Conservation (phyloP, 2,113 vertebrate genomes). For the Haemorhous mexicanus region DNA sequence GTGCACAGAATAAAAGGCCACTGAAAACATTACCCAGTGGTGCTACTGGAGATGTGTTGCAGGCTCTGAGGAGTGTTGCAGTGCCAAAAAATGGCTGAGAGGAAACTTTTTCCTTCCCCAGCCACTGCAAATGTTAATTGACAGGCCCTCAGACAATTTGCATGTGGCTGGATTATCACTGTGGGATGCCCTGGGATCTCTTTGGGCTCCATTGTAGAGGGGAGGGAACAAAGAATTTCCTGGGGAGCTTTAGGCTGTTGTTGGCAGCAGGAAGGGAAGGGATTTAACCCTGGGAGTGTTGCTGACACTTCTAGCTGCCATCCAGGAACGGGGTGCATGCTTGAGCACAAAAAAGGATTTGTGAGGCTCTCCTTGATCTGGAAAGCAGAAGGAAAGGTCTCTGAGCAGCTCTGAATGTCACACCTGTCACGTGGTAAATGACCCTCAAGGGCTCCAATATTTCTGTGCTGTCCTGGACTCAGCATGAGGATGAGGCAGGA, state of each 20-base stretch:
- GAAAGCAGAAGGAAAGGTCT: slow-evolving; percentile 10
- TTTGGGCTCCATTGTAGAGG: background rate
- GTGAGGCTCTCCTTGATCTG: background rate
- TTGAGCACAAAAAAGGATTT: background rate
- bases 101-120: background rate
- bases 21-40: background rate
- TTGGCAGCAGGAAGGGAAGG: slow-evolving; percentile 1
- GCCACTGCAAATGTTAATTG: background rate
- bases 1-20: background rate
- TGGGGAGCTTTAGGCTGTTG: slow-evolving; percentile 33
- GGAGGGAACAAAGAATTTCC: slow-evolving; percentile 4
- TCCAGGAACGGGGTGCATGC: background rate
- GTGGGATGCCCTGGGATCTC: slow-evolving; percentile 24
- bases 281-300: background rate
- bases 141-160: slow-evolving; percentile 23
- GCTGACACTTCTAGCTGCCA: background rate
- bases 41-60: background rate
- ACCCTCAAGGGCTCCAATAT: background rate
- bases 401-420: background rate
- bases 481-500: background rate
- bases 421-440: background rate
- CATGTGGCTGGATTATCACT: slow-evolving; percentile 4
- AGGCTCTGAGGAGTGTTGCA: background rate
- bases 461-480: background rate
- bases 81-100: background rate